These are phyloP conservation scores for Lutraria rhynchaena DNA, from an alignment of 1,140 invertebrate genomes.

Conservation along the genomic window DNA sequence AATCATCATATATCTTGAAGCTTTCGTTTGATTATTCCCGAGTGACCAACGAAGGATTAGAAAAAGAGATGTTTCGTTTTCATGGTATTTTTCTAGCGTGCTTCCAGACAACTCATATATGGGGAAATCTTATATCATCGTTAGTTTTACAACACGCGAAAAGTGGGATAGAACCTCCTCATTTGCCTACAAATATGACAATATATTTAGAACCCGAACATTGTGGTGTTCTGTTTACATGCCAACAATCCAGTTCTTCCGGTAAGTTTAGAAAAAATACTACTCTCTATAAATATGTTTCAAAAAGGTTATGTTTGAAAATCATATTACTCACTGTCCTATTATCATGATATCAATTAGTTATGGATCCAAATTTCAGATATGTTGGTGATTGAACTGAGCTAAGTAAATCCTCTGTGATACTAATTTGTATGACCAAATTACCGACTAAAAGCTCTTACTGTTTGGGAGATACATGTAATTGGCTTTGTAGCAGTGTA, in stretches of 20 bases:
- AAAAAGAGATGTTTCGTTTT: slow-evolving; percentile 79
- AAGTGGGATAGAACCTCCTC: background rate
- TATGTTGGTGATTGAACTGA: too few relatives aligned
- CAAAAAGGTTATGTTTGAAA: too few relatives aligned
- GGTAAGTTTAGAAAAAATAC: slow-evolving; percentile 15
- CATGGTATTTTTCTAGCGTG: slow-evolving; percentile 81
- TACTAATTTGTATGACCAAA: too few relatives aligned
- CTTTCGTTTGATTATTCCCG: slow-evolving; percentile 78
- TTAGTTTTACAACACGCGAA: slow-evolving; percentile 68
- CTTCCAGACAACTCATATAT: slow-evolving; percentile 82
- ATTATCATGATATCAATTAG: too few relatives aligned
- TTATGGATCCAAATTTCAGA: too few relatives aligned
- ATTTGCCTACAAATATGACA: background rate
- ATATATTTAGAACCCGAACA: background rate
- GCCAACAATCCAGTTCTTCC: slow-evolving; percentile 17
- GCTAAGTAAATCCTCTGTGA: too few relatives aligned
- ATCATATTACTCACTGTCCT: too few relatives aligned
- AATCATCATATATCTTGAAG: slow-evolving; percentile 79
- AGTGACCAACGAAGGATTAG: slow-evolving; percentile 71
- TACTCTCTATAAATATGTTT: too few relatives aligned
- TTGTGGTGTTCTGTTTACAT: slow-evolving; percentile 33
- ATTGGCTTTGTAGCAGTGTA: too few relatives aligned
- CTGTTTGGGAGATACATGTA: too few relatives aligned
- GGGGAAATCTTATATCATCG: slow-evolving; percentile 80
- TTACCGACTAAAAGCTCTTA: too few relatives aligned